A percentile compares a stretch with the other conserved stretches of the same genome.
Evolutionary conservation across 2,888 invertebrate species (phyloP).

Genomic region (Odontomyia ornata): DNA sequence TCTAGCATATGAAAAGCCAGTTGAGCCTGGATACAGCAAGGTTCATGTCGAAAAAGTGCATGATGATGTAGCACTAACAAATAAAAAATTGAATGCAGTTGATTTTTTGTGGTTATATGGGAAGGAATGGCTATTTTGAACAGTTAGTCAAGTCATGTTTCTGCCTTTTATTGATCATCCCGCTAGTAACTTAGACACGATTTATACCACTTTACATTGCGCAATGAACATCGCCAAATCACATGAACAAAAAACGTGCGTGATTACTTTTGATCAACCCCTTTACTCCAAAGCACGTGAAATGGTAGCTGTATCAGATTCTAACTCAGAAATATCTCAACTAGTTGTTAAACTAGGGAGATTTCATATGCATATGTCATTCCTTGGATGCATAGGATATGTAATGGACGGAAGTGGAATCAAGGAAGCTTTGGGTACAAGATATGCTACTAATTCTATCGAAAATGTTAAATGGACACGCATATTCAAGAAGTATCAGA

Average conservation of each 20-base stretch:
- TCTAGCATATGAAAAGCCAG: too few relatives aligned
- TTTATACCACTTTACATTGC: too few relatives aligned
- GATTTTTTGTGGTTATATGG: background rate
- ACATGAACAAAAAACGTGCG: background rate
- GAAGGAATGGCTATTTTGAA: background rate
- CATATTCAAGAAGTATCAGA: background rate
- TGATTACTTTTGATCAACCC: too few relatives aligned
- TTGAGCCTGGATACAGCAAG: background rate
- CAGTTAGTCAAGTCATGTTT: background rate
- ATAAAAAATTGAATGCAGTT: slow-evolving; percentile 49
- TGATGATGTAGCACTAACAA: background rate
- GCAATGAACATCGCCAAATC: background rate
- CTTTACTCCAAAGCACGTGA: too few relatives aligned
- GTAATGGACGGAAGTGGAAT: background rate
- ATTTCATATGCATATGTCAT: background rate
- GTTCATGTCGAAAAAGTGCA: background rate
- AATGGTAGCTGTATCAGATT: background rate
- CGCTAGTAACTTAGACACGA: too few relatives aligned
- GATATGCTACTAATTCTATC: background rate
- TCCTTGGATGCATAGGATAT: background rate
- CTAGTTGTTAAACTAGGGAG: background rate
- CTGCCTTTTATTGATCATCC: too few relatives aligned
- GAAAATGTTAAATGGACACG: background rate
- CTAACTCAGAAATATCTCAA: background rate
- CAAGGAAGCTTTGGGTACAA: background rate